phyloP scores from a whole-genome alignment of 2,888 invertebrate genomes.

The Meganola albula region DNA sequence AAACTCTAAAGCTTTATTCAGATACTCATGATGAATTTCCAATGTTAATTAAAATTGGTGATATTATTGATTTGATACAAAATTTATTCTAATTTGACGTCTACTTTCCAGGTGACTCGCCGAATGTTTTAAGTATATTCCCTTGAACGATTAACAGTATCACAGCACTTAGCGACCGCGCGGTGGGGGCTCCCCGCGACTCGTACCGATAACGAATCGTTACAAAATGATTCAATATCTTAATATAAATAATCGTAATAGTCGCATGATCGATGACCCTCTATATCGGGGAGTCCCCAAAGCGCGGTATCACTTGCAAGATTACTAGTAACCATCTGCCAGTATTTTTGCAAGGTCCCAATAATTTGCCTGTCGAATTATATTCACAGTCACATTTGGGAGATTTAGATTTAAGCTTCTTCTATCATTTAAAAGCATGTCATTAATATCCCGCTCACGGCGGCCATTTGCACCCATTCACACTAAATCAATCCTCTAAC shows the following conservation, averaged over 20 bases:
- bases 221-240: no score
- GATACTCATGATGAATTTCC: constrained; percentile 33
- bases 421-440: constrained; percentile 68
- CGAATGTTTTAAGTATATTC: constrained; percentile 72
- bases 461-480: constrained; percentile 41
- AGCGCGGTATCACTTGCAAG: constrained; percentile 64
- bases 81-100: constrained; percentile 76
- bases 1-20: constrained; percentile 46
- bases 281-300: constrained; percentile 53
- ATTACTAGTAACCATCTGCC: constrained; percentile 52
- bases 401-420: constrained; percentile 72
- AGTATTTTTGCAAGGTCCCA: constrained; percentile 69
- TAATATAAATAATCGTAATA: no score
- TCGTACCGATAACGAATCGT: no score
- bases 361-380: constrained; percentile 69
- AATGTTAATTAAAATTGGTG: constrained; percentile 60
- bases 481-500: constrained; percentile 17
- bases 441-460: constrained; percentile 62
- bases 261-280: no score
- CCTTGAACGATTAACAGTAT: constrained; percentile 60
- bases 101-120: constrained; percentile 77
- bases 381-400: constrained; percentile 69
- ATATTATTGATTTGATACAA: constrained; percentile 65
- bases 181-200: constrained; percentile 49
- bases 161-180: constrained; percentile 64